These are phyloP conservation scores for Digitonthophagus gazella DNA, from an alignment of 2,888 invertebrate species.

Conservation along the genomic window DNA sequence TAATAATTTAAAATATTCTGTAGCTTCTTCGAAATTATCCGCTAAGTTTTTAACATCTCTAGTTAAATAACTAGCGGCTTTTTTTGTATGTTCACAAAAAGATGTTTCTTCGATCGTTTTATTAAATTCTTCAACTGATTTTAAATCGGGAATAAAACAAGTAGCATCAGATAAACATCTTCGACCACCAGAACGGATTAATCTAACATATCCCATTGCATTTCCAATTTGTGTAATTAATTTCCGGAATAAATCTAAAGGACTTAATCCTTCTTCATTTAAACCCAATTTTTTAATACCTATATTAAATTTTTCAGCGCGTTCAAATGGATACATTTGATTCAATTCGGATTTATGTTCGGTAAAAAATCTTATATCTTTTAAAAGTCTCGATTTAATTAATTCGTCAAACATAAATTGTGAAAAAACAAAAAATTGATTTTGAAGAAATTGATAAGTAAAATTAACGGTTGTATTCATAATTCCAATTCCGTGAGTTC, in stretches of 20 bases:
- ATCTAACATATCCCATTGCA: slow-evolving; percentile 92
- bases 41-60: slow-evolving; percentile 74
- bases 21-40: slow-evolving; percentile 57
- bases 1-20: slow-evolving; percentile 59
- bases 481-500: slow-evolving; percentile 95
- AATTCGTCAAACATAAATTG: slow-evolving; percentile 98
- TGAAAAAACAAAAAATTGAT: slow-evolving; percentile 91
- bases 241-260: slow-evolving; percentile 89
- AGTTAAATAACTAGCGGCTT: slow-evolving; percentile 72
- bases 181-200: slow-evolving; percentile 90
- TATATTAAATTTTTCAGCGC: slow-evolving; percentile 91
- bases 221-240: slow-evolving; percentile 91
- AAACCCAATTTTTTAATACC: slow-evolving; percentile 85
- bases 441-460: slow-evolving; percentile 89
- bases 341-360: slow-evolving; percentile 67
- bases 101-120: slow-evolving; percentile 61
- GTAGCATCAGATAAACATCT: slow-evolving; percentile 91
- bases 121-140: slow-evolving; percentile 58
- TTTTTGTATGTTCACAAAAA: slow-evolving; percentile 60
- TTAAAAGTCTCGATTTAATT: slow-evolving; percentile 89
- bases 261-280: slow-evolving; percentile 78
- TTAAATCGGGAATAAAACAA: slow-evolving; percentile 82
- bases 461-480: slow-evolving; percentile 94
- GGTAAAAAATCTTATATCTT: slow-evolving; percentile 80
- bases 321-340: slow-evolving; percentile 79